Conservation (phyloP, 2,113 vertebrate species). For the Columbina picui region DNA sequence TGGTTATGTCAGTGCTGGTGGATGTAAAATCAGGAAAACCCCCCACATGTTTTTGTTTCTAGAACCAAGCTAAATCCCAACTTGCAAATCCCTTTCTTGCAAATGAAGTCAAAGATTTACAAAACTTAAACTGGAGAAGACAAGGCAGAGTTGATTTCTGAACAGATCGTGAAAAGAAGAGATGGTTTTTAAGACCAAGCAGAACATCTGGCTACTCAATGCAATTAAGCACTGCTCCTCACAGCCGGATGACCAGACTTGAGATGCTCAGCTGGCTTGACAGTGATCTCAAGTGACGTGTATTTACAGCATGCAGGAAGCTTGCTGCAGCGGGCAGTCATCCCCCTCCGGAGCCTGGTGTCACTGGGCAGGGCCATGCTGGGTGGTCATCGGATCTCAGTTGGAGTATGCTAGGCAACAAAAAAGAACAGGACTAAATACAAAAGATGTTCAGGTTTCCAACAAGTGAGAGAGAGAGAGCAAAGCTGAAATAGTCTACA, state of each 20-base stretch:
- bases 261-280: neutral
- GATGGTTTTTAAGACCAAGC: neutral
- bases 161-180: neutral
- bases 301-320: neutral
- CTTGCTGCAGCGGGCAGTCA: rapidly evolving
- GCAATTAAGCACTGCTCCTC: neutral
- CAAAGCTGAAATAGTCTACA: neutral
- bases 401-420: neutral
- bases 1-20: neutral
- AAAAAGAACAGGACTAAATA: neutral
- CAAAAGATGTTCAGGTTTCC: neutral
- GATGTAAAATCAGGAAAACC: neutral
- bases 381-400: rapidly evolving
- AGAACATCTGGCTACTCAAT: neutral
- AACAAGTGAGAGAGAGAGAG: neutral
- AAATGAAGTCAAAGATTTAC: neutral
- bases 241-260: neutral
- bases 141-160: neutral
- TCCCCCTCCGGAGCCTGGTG: rapidly evolving
- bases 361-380: neutral
- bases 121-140: neutral
- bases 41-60: neutral
- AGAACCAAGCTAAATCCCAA: neutral
- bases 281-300: rapidly evolving
- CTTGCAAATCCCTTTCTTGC: neutral